Percentiles rank a stretch among this genome's conserved stretches.
phyloP scores from a whole-genome alignment of 2,888 invertebrate species.

The Zaprionus bogoriensis region DNA sequence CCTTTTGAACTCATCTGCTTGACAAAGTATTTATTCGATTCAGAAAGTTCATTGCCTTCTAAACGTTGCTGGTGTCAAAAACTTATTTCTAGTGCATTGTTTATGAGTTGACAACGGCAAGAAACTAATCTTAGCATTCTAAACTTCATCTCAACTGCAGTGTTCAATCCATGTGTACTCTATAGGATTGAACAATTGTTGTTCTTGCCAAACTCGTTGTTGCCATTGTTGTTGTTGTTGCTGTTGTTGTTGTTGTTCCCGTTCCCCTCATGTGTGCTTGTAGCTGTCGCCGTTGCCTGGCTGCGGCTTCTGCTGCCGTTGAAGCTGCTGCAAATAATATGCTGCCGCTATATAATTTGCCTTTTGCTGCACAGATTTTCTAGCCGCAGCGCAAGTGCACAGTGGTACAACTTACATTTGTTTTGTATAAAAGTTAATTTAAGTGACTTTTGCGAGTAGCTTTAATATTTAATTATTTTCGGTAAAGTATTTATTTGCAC shows the following conservation, averaged over 20 bases:
- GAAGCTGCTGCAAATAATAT: conserved; percentile 70
- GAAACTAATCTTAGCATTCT: too few relatives aligned
- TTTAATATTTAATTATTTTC: neutral
- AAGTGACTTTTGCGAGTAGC: neutral
- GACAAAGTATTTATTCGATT: too few relatives aligned
- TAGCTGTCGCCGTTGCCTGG: neutral
- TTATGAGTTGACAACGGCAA: too few relatives aligned
- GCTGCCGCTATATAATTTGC: conserved; percentile 62
- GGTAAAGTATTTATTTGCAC: neutral
- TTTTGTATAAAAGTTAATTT: neutral
- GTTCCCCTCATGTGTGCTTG: too few relatives aligned
- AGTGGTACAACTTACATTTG: conserved; percentile 17
- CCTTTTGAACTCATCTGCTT: too few relatives aligned
- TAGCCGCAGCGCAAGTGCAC: conserved; percentile 28
- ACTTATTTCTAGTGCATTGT: too few relatives aligned
- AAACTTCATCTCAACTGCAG: too few relatives aligned
- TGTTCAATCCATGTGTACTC: too few relatives aligned
- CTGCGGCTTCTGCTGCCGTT: conserved; percentile 24
- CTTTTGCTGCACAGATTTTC: conserved; percentile 53
- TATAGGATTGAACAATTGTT: too few relatives aligned
- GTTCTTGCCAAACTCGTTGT: neutral
- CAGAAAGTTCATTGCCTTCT: too few relatives aligned
- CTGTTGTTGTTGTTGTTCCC: conserved; percentile 22
- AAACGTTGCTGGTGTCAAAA: too few relatives aligned
- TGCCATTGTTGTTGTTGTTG: conserved; percentile 19